These are phyloP conservation scores for Corticium candelabrum DNA, from an alignment of 37 sponge, comb jelly and placozoan species.

Conservation along the genomic window DNA sequence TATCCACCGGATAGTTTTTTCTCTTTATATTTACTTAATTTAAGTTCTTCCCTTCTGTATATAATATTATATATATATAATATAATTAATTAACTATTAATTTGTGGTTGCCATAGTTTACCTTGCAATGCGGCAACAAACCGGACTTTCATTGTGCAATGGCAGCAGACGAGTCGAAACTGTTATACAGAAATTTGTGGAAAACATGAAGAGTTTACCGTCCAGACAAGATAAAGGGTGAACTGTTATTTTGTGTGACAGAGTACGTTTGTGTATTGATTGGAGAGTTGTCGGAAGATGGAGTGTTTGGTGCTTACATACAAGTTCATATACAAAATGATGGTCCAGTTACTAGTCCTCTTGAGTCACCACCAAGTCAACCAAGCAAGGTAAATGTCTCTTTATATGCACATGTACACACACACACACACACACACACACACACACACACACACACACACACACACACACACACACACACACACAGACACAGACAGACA, in stretches of 20 bases:
- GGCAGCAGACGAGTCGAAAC: slow-evolving; percentile 47
- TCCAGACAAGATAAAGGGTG: slow-evolving; percentile 72
- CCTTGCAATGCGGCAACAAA: slow-evolving; percentile 93
- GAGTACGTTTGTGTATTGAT: background rate
- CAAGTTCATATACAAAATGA: slow-evolving; percentile 96
- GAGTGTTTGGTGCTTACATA: slow-evolving; percentile 91
- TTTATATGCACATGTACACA: background rate
- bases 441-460: no score
- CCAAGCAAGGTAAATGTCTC: slow-evolving; percentile 59
- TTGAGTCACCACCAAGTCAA: slow-evolving; percentile 69
- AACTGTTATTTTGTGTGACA: no score
- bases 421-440: no score
- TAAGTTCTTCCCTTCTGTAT: no score
- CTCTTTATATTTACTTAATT: no score
- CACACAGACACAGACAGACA: no score
- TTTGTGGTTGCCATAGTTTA: slow-evolving; percentile 58
- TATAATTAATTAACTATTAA: background rate
- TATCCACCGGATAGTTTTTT: no score
- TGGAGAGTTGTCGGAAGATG: slow-evolving; percentile 39
- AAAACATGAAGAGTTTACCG: slow-evolving; percentile 48
- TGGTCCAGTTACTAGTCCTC: slow-evolving; percentile 83
- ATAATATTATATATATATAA: no score
- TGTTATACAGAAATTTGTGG: slow-evolving; percentile 72
- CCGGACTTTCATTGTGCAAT: slow-evolving; percentile 96
- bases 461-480: no score